phyloP scores from a whole-genome alignment of 1,140 invertebrate genomes.

The Drosophila busckii region DNA sequence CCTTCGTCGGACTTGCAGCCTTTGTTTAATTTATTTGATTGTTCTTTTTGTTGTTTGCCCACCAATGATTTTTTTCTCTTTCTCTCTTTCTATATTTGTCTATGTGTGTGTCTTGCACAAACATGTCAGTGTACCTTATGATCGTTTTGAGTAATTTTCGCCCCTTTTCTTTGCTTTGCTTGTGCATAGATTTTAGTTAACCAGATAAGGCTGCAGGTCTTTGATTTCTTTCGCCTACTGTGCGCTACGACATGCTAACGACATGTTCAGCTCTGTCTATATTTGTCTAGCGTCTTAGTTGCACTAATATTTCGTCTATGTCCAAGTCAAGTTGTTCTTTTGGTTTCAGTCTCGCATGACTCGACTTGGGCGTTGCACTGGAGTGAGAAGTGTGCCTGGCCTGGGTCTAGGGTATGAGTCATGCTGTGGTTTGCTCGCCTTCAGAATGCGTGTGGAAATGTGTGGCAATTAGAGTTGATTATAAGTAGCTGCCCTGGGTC shows the following conservation, averaged over 20 bases:
- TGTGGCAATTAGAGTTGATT: slow-evolving; percentile 52
- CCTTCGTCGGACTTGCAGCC: slow-evolving; percentile 43
- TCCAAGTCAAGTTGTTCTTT: slow-evolving; percentile 52
- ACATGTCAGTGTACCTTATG: slow-evolving; percentile 56
- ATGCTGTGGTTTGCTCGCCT: slow-evolving; percentile 37
- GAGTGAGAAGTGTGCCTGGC: slow-evolving; percentile 14
- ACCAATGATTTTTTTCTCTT: slow-evolving; percentile 2
- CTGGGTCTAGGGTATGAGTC: slow-evolving; percentile 36
- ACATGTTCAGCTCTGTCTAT: slow-evolving; percentile 56
- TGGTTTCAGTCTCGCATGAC: slow-evolving; percentile 1
- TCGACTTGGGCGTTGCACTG: slow-evolving; percentile 2
- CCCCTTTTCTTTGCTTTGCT: slow-evolving; percentile 58
- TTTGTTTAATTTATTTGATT: slow-evolving; percentile 75
- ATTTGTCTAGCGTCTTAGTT: slow-evolving; percentile 68
- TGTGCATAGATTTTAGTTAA: slow-evolving; percentile 58
- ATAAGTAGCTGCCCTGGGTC: slow-evolving; percentile 26
- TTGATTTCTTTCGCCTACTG: slow-evolving; percentile 14
- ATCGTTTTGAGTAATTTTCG: slow-evolving; percentile 63
- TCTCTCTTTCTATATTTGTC: slow-evolving; percentile 37
- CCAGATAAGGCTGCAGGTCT: slow-evolving; percentile 45
- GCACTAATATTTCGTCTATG: slow-evolving; percentile 65
- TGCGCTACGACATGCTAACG: slow-evolving; percentile 28
- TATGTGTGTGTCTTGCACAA: slow-evolving; percentile 45
- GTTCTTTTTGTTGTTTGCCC: slow-evolving; percentile 39
- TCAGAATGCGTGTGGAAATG: slow-evolving; percentile 36